Conservation (phyloP, 1,140 invertebrate genomes). For the Drosophila rufa region DNA sequence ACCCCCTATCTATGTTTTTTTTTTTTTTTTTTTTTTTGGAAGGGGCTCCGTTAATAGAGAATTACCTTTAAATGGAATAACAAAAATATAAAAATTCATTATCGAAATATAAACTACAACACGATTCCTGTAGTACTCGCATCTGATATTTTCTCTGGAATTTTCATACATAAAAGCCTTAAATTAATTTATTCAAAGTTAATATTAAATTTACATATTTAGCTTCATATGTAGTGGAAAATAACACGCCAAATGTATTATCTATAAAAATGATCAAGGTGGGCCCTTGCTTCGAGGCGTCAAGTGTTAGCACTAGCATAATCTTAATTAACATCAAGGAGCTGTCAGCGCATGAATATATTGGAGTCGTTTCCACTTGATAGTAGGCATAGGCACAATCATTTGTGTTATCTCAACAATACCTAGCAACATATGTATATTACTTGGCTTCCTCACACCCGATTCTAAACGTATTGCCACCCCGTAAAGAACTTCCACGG, state of each 20-base stretch:
- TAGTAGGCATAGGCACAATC: constrained; percentile 1
- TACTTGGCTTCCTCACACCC: constrained; percentile 43
- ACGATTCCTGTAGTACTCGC: too few species aligned
- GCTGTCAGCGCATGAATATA: constrained; percentile 14
- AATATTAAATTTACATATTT: not conserved
- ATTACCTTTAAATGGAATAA: too few species aligned
- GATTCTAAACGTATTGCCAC: too few species aligned
- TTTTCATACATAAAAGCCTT: too few species aligned
- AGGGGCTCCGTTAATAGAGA: too few species aligned
- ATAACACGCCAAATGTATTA: constrained; percentile 1
- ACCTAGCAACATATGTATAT: not conserved
- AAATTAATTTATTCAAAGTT: not conserved
- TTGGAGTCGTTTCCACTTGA: constrained; percentile 1
- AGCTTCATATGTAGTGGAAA: constrained; percentile 5
- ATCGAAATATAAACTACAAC: too few species aligned
- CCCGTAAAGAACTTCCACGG: not conserved
- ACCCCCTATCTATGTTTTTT: too few species aligned
- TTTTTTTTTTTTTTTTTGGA: too few species aligned
- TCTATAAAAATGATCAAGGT: constrained; percentile 6
- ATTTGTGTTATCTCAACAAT: constrained; percentile 17
- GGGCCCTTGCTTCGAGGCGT: not conserved
- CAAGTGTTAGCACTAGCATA: constrained; percentile 8
- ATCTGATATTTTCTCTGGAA: too few species aligned
- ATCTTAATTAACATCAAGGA: constrained; percentile 20
- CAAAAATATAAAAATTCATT: too few species aligned